These are phyloP conservation scores for Metopolophium dirhodum DNA, from an alignment of 1,140 invertebrate genomes.

Conservation along the genomic window DNA sequence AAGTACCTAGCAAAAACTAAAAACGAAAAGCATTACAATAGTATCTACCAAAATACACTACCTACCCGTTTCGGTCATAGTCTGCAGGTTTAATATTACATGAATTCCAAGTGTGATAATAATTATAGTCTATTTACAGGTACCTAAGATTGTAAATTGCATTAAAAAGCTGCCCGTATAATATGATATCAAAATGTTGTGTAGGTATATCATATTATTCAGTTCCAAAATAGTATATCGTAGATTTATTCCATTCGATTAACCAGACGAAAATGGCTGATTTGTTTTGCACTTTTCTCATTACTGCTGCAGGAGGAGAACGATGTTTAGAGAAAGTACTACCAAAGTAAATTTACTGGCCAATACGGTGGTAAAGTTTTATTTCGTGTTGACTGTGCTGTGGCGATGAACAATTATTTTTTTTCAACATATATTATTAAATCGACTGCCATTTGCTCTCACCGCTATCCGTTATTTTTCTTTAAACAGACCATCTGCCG, in stretches of 20 bases:
- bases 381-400: not conserved
- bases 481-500: not conserved
- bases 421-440: slow-evolving; percentile 33
- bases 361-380: not conserved
- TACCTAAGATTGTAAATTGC: too few relatives aligned
- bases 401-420: slow-evolving; percentile 18
- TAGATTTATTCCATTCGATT: slow-evolving; percentile 18
- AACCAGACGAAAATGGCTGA: not conserved
- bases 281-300: not conserved
- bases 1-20: not conserved
- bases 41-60: not conserved
- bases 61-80: not conserved
- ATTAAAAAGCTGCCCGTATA: too few relatives aligned
- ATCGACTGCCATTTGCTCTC: not conserved
- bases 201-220: not conserved
- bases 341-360: slow-evolving; percentile 1
- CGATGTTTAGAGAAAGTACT: not conserved
- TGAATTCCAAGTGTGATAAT: too few relatives aligned
- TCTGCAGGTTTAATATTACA: not conserved
- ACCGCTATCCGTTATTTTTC: not conserved
- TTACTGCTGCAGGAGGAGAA: not conserved
- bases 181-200: too few relatives aligned
- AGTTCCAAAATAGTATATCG: not conserved
- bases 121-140: too few relatives aligned
- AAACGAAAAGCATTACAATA: not conserved